Evolutionary conservation across 2,797 vertebrate species (phyloP).

Genomic region (Coendou prehensilis): DNA sequence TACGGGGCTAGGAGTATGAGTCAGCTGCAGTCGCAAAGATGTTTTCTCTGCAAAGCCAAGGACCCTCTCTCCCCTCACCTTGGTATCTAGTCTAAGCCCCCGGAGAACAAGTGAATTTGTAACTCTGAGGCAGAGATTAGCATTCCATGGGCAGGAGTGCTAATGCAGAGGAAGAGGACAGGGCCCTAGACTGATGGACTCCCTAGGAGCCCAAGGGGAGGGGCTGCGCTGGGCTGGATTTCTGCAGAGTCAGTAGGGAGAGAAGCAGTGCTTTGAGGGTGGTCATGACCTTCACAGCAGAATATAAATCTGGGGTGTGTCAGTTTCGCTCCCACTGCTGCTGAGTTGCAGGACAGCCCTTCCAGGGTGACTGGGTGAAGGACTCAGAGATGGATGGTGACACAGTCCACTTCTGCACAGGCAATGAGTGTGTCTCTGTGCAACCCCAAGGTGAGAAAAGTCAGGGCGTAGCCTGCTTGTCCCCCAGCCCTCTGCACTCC

Average conservation of each 20-base stretch:
- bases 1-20: neutral
- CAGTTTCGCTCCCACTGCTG: neutral
- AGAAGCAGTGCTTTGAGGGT: neutral
- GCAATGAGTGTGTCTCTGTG: slow-evolving; percentile 61
- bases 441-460: slow-evolving; percentile 63
- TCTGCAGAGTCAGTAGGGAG: slow-evolving; percentile 63
- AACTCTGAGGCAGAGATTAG: neutral
- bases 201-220: slow-evolving; percentile 46
- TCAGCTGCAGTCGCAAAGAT: neutral
- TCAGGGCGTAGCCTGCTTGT: neutral
- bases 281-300: neutral
- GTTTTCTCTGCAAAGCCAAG: neutral
- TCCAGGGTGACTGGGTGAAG: neutral
- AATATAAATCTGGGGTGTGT: neutral
- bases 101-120: neutral
- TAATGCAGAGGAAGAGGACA: neutral
- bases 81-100: neutral
- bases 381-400: neutral
- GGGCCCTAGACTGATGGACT: neutral
- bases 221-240: neutral
- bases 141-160: neutral
- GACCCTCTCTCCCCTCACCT: neutral
- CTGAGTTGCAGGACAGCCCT: neutral
- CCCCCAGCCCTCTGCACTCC: neutral
- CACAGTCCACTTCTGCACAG: slow-evolving; percentile 38